Evolutionary conservation across 2,113 vertebrate species (phyloP), one percentile per base, ranked within the genome.

Genomic region (Lasiurus cinereus): DNA sequence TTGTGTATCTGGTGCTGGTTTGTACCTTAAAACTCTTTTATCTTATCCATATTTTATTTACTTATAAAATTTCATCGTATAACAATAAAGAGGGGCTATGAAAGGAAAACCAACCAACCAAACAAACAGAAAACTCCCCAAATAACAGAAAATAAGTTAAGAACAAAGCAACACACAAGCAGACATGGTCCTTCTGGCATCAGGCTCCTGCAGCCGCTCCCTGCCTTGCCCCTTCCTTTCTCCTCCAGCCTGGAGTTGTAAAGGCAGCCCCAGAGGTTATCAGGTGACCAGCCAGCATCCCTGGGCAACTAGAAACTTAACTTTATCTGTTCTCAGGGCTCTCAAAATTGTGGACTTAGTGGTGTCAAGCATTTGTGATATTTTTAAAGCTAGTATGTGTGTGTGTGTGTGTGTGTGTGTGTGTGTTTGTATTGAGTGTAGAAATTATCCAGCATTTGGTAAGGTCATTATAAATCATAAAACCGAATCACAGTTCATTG

Each of bases 31-130:
- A 80, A 6, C 14, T 83, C 8, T 83, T 89, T 18, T 56, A 33
- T 88, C 46, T 76, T 93, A 74, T 43, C 3, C 27, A 83, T 72
- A 33, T 36, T 56, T 73, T 73, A n/a, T 87, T 93, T 95, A 46
- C 18, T 79, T 84, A 31, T 0, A 82, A 72, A 82, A 59, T 10
- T 54, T 87, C 27, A 85, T 77, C 66, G 16, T 15, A 78, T 88
- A 93, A 62, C 52, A 50, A 74, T 1, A 2, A 67, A 69, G 43
- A 94, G 3, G n/a, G n/a, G 1, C 43, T 79, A 3, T 85, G 24
- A 87, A 29, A 1, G 52, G 62, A 56, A 79, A n/a, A n/a, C n/a
- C n/a, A 48, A 29, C 36, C 54, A 54, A 54, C 6, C 14, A 46
- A 39, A 22, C 22, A 54, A 67, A 85, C 21, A 52, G 5, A 43